phyloP scores from a whole-genome alignment of 2,113 vertebrate species.

The Petrocephalus microphthalmus region DNA sequence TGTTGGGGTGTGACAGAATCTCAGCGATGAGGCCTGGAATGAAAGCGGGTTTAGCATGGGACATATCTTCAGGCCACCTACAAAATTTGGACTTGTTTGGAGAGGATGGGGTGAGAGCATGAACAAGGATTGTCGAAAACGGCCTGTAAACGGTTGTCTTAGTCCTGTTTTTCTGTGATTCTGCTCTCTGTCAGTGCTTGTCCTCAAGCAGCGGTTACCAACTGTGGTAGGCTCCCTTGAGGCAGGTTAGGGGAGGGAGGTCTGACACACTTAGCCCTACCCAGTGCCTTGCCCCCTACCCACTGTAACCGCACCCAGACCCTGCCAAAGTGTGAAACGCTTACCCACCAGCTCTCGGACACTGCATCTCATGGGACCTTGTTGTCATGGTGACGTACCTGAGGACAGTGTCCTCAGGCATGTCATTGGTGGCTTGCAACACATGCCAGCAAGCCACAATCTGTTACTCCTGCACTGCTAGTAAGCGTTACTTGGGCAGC shows the following conservation, averaged over 20 bases:
- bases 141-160: not conserved
- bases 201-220: not conserved
- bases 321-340: not conserved
- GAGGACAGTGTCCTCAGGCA: not conserved
- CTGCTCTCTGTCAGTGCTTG: not conserved
- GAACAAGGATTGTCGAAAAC: not conserved
- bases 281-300: not conserved
- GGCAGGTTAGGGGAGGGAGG: not conserved
- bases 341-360: not conserved
- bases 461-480: not conserved
- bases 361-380: not conserved
- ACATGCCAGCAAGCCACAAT: not conserved
- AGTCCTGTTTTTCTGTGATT: not conserved
- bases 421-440: not conserved
- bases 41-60: not conserved
- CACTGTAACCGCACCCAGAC: not conserved
- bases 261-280: not conserved
- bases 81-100: not conserved
- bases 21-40: not conserved
- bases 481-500: not conserved
- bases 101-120: not conserved
- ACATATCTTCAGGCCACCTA: not conserved
- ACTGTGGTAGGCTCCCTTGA: not conserved
- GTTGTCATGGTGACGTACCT: not conserved
- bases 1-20: not conserved